Evolutionary conservation across 2,888 invertebrate genomes (phyloP).

Genomic region (Palloptera scutellata): DNA sequence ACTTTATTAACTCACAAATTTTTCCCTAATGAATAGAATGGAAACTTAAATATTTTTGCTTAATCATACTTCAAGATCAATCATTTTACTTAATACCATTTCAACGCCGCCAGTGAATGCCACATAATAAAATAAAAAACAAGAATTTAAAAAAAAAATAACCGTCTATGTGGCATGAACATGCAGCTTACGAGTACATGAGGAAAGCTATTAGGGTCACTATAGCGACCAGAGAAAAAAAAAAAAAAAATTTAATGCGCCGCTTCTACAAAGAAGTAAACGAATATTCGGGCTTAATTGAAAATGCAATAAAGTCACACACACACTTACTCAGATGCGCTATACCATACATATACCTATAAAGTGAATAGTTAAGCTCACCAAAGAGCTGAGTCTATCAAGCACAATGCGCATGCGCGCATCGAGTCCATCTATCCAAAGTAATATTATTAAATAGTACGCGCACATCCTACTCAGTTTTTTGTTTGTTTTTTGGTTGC

Average conservation of each 20-base stretch:
- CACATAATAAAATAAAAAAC: neutral
- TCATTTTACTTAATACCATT: slow-evolving; percentile 20
- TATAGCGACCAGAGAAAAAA: neutral
- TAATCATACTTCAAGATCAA: slow-evolving; percentile 24
- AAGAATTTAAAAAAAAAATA: no score
- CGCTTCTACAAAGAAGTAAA: neutral
- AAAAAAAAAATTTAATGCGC: no score
- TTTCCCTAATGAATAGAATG: neutral
- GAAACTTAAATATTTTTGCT: neutral
- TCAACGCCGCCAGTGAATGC: neutral
- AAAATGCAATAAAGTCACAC: neutral
- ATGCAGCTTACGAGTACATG: neutral
- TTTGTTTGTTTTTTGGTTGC: neutral
- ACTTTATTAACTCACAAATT: neutral
- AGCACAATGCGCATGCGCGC: no score
- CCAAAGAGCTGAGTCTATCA: no score
- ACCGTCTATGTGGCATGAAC: neutral
- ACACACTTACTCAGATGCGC: no score
- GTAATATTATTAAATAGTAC: no score
- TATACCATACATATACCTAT: no score
- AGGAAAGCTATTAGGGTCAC: slow-evolving; percentile 2
- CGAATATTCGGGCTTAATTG: neutral
- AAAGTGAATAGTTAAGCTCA: no score
- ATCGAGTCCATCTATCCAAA: no score
- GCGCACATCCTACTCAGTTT: no score